These are phyloP conservation scores for Cavia porcellus DNA, from an alignment of 2,113 vertebrate genomes.

Conservation along the genomic window DNA sequence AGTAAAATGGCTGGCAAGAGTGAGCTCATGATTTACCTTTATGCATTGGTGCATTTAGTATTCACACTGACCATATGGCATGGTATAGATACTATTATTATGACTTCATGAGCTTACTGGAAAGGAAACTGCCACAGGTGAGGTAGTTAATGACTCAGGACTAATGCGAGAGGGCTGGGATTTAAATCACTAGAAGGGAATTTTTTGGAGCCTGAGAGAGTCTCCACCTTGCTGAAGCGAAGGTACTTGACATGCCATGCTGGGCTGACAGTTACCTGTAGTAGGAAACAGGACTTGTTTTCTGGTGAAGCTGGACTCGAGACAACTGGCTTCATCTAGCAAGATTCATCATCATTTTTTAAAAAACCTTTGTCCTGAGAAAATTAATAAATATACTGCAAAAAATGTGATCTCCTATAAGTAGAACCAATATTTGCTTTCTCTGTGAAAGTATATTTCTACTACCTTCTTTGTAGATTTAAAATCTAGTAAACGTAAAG, in stretches of 20 bases:
- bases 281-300: background rate
- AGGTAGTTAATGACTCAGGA: background rate
- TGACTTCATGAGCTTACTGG: background rate
- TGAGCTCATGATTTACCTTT: background rate
- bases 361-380: background rate
- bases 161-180: background rate
- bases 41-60: background rate
- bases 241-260: too few relatives aligned
- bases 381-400: background rate
- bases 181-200: background rate
- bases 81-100: background rate
- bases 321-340: background rate
- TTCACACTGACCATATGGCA: background rate
- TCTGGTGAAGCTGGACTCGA: background rate
- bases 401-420: background rate
- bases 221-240: background rate
- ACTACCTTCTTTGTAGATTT: slow-evolving; percentile 2
- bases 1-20: background rate
- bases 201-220: background rate
- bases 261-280: background rate
- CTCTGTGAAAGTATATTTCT: background rate
- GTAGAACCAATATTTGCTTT: slow-evolving; percentile 15
- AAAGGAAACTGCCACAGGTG: background rate
- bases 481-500: slow-evolving; percentile 13
- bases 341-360: background rate